These are phyloP conservation scores for Trichopria drosophilae DNA, from an alignment of 2,888 invertebrate genomes.

Conservation along the genomic window DNA sequence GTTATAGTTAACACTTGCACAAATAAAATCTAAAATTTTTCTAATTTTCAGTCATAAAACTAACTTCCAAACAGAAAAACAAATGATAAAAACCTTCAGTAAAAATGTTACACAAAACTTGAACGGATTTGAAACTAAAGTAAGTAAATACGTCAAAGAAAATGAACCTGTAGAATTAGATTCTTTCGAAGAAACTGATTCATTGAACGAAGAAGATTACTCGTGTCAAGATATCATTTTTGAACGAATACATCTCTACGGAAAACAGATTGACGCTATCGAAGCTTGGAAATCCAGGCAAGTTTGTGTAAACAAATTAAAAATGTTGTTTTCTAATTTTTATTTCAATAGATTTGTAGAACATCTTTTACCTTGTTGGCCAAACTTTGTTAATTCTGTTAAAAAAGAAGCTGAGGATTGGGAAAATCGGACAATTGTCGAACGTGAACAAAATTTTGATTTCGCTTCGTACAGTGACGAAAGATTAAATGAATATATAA, in stretches of 20 bases:
- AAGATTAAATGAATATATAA: constrained; percentile 26
- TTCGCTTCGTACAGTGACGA: constrained; percentile 22
- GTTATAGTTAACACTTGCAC: background rate
- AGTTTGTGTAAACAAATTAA: background rate
- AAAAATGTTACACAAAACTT: constrained; percentile 24
- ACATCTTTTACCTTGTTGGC: constrained; percentile 24
- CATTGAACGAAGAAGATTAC: constrained; percentile 1
- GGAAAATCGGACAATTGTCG: constrained; percentile 22
- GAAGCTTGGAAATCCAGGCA: constrained; percentile 22
- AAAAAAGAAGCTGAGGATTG: constrained; percentile 23
- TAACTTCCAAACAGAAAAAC: constrained; percentile 31
- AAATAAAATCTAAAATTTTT: background rate
- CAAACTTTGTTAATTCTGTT: constrained; percentile 24
- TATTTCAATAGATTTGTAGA: constrained; percentile 23
- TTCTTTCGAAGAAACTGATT: constrained; percentile 2
- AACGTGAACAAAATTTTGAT: constrained; percentile 19
- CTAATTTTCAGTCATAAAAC: constrained; percentile 24
- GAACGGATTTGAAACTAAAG: constrained; percentile 20
- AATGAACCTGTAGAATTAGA: constrained; percentile 4
- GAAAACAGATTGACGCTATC: constrained; percentile 13
- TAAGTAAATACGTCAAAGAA: constrained; percentile 28
- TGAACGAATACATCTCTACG: constrained; percentile 10
- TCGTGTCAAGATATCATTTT: constrained; percentile 24
- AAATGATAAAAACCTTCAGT: constrained; percentile 30
- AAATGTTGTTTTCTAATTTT: background rate